These are phyloP conservation scores for Casuarius casuarius DNA, from an alignment of 2,113 vertebrate species.

Conservation along the genomic window DNA sequence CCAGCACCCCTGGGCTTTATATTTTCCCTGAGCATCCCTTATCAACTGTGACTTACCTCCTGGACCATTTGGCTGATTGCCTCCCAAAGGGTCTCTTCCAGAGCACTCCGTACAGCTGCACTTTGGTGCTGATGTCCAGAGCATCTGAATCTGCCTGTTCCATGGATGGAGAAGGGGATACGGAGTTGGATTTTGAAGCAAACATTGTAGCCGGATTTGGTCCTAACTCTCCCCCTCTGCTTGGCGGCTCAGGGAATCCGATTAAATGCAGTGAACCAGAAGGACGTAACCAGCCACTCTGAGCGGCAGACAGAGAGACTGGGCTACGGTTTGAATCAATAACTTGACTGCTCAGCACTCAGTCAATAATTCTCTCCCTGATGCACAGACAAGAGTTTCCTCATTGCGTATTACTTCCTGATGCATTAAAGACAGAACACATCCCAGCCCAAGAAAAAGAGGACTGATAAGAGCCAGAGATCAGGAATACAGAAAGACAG, in stretches of 20 bases:
- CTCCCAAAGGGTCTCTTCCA: constrained; percentile 97
- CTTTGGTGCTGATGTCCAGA: constrained; percentile 96
- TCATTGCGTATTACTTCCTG: constrained; percentile 22
- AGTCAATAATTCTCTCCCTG: constrained; percentile 66
- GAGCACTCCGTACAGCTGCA: constrained; percentile 94
- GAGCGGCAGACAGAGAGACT: constrained; percentile 25
- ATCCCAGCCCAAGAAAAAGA: constrained; percentile 9
- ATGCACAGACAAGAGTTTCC: constrained; percentile 41
- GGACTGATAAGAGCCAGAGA: neutral
- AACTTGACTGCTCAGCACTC: constrained; percentile 64
- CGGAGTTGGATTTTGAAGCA: constrained; percentile 80
- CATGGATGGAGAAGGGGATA: constrained; percentile 88
- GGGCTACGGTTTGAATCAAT: constrained; percentile 68
- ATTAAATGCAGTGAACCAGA: constrained; percentile 62
- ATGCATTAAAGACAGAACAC: constrained; percentile 26
- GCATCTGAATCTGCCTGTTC: constrained; percentile 89
- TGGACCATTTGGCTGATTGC: constrained; percentile 94
- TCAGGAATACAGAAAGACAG: neutral
- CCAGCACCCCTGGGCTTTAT: neutral
- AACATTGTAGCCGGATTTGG: constrained; percentile 75
- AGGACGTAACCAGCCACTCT: neutral
- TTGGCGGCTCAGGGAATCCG: constrained; percentile 51
- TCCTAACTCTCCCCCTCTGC: neutral
- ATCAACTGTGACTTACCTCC: constrained; percentile 80
- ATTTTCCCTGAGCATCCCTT: neutral